Evolutionary conservation across 2,797 vertebrate genomes (phyloP).

Genomic region (Clamator glandarius): DNA sequence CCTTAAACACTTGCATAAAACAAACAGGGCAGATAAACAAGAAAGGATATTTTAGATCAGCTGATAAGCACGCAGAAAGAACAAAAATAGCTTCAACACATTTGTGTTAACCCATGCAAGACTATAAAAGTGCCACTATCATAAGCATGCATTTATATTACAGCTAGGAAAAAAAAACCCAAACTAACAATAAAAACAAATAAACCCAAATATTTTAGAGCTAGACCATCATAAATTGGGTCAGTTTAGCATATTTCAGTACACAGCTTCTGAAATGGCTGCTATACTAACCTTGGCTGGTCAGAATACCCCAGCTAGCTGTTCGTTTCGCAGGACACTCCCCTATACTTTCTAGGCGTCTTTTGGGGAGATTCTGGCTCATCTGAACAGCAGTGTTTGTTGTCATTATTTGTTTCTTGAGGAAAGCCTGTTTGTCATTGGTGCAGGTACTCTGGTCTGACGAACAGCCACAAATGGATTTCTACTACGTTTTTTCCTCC

Average conservation of each 20-base stretch:
- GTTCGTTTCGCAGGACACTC: conserved; percentile 80
- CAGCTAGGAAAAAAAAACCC: not conserved
- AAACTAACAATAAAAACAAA: not conserved
- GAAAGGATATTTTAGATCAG: conserved; percentile 33
- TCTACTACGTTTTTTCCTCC: conserved; percentile 32
- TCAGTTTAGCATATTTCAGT: conserved; percentile 18
- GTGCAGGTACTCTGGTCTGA: conserved; percentile 37
- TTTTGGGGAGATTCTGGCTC: conserved; percentile 75
- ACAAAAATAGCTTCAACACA: not conserved
- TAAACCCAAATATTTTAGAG: conserved; percentile 5
- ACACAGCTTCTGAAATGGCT: conserved; percentile 22
- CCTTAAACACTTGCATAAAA: conserved; percentile 40
- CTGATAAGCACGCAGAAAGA: conserved; percentile 13
- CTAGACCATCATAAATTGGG: conserved; percentile 26
- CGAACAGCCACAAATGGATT: conserved; percentile 8
- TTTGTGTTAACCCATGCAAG: conserved; percentile 35
- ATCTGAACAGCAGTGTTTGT: conserved; percentile 69
- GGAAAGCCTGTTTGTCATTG: conserved; percentile 56
- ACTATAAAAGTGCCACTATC: not conserved
- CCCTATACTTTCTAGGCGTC: conserved; percentile 72
- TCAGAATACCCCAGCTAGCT: conserved; percentile 92
- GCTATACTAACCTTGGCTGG: conserved; percentile 92
- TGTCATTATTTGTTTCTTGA: conserved; percentile 78
- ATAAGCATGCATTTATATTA: not conserved
- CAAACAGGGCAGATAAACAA: conserved; percentile 49